Evolutionary conservation across 2,888 invertebrate species (phyloP).

Genomic region (Bembecia ichneumoniformis): DNA sequence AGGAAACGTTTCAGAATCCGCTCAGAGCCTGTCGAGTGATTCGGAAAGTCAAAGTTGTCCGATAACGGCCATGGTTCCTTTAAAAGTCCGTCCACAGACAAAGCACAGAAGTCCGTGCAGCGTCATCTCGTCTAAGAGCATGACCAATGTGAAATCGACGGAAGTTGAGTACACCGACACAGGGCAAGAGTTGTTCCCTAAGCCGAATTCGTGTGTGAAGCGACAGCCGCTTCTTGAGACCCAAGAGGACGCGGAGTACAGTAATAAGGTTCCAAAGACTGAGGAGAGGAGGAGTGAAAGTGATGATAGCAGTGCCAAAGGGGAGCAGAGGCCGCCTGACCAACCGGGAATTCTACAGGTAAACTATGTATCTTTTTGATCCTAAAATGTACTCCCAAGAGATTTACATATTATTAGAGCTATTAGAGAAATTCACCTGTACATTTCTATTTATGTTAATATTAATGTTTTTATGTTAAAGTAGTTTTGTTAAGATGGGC

Average conservation of each 20-base stretch:
- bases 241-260: slow-evolving; percentile 57
- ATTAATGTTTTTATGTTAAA: too few relatives aligned
- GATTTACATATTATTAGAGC: too few relatives aligned
- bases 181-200: slow-evolving; percentile 45
- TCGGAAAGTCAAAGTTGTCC: slow-evolving; percentile 74
- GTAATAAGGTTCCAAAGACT: slow-evolving; percentile 68
- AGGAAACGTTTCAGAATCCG: slow-evolving; percentile 74
- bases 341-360: slow-evolving; percentile 78
- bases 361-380: slow-evolving; percentile 6
- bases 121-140: slow-evolving; percentile 73
- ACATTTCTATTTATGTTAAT: too few relatives aligned
- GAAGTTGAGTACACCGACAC: slow-evolving; percentile 59
- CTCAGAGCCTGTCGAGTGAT: slow-evolving; percentile 77
- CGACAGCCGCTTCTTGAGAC: slow-evolving; percentile 61
- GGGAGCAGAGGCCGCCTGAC: slow-evolving; percentile 37
- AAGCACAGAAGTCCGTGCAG: slow-evolving; percentile 44
- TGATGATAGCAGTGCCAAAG: slow-evolving; percentile 28
- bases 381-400: too few relatives aligned
- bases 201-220: slow-evolving; percentile 52
- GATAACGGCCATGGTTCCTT: slow-evolving; percentile 57
- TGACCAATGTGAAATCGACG: slow-evolving; percentile 74
- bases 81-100: slow-evolving; percentile 66
- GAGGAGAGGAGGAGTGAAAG: slow-evolving; percentile 37
- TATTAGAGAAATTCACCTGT: too few relatives aligned
- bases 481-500: too few relatives aligned